Evolutionary conservation across 2,888 invertebrate genomes (phyloP), one percentile per base, ranked within the genome.

Genomic region (Deilephila elpenor): DNA sequence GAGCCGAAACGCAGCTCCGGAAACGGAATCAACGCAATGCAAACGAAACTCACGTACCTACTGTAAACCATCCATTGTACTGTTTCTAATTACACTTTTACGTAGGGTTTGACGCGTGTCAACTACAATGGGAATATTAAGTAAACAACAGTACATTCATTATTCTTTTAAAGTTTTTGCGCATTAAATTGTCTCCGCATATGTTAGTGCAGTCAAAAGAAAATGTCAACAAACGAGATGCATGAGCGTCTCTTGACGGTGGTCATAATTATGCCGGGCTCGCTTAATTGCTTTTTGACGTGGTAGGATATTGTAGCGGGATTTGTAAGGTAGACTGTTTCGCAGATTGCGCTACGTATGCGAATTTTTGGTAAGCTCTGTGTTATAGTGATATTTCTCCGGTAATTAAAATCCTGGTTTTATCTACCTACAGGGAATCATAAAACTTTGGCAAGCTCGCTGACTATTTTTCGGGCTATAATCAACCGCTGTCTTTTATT

Each of bases 1-100:
- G 72, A 20, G 62, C 64, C 37, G 72, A 53, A 67, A 67, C 34
- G 67, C 59, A 67, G 67, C 59, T 37, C 14, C 34, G 32, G 56
- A 37, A 67, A 67, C 51, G 51, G 67, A 67, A 67, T 67, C 67
- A 67, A 67, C 67, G 64, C 59, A 67, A 25, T 25, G 25, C 67
- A 73, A 73, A 73, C 59, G 67, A 67, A 59, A 25, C 67, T 44
- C 5, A 20, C 44, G 20, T 67, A 67, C 44, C 37, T 51, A 53
- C 56, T 34, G 34, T n/a, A 25, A n/a, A 51, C 25, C 56, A 6
- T 17, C 67, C 51, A 67, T 67, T 51, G 67, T 67, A 25, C n/a
- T 44, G 64, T 51, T 67, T 25, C 44, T 67, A 67, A 67, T 67
- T 67, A 67, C 51, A 67, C 25, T 67, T 67, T 67, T 51, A 20